Evolutionary conservation across 2,797 vertebrate species (phyloP).

Genomic region (Labeo calbasu): DNA sequence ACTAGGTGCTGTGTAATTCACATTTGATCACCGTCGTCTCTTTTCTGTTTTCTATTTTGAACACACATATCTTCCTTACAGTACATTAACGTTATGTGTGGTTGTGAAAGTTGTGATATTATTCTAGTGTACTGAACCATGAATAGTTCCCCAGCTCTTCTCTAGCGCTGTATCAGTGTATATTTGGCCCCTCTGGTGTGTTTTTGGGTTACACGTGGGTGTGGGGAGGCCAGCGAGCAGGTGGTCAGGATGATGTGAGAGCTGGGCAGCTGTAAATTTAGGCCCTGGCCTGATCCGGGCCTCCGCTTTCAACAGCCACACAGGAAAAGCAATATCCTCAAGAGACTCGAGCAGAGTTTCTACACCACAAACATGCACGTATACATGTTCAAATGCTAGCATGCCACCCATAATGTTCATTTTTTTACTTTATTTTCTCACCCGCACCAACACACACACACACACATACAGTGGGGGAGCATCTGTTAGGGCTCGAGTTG

Average conservation of each 20-base stretch:
- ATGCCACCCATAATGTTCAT: slow-evolving; percentile 16
- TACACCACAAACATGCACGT: slow-evolving; percentile 21
- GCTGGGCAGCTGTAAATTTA: slow-evolving; percentile 71
- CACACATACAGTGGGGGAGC: slow-evolving; percentile 7
- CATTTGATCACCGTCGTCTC: not conserved
- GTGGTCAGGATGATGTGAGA: slow-evolving; percentile 61
- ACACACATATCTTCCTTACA: not conserved
- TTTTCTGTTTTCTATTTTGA: not conserved
- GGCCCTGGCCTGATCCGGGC: slow-evolving; percentile 67
- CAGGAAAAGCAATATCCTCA: slow-evolving; percentile 71
- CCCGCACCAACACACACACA: slow-evolving; percentile 28
- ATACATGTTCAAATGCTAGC: slow-evolving; percentile 17
- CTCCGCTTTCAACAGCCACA: slow-evolving; percentile 64
- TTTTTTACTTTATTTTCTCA: slow-evolving; percentile 29
- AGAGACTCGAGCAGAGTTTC: slow-evolving; percentile 61
- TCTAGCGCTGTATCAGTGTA: slow-evolving; percentile 55
- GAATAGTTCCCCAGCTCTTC: not conserved
- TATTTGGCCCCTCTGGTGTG: slow-evolving; percentile 69
- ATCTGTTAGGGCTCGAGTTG: slow-evolving; percentile 41
- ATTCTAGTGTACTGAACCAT: slow-evolving; percentile 33
- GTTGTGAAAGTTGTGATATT: slow-evolving; percentile 14
- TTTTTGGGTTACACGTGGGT: slow-evolving; percentile 43
- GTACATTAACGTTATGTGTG: slow-evolving; percentile 44
- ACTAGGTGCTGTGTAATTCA: not conserved
- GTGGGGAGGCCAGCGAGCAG: slow-evolving; percentile 48